These are phyloP conservation scores for Tachysurus vachellii DNA, from an alignment of 2,113 vertebrate species.

Conservation along the genomic window DNA sequence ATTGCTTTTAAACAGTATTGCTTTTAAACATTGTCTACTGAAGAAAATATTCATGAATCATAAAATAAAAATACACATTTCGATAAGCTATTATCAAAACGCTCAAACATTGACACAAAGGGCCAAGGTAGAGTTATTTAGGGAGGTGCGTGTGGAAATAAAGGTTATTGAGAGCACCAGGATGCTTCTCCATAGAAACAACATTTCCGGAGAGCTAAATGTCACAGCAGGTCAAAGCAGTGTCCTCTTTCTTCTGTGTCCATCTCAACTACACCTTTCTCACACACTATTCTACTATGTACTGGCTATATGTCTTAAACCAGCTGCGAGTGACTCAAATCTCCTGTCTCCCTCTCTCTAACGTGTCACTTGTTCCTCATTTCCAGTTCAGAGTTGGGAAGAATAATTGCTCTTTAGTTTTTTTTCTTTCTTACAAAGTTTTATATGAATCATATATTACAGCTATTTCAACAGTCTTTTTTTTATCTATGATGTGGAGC, in stretches of 20 bases:
- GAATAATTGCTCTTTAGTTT: not conserved
- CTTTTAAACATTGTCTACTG: not conserved
- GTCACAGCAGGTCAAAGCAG: slow-evolving; percentile 19
- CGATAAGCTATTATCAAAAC: not conserved
- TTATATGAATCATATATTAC: slow-evolving; percentile 44
- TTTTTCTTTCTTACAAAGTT: slow-evolving; percentile 10
- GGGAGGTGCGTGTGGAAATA: not conserved
- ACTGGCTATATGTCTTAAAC: slow-evolving; percentile 19
- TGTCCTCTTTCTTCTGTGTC: not conserved
- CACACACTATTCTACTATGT: slow-evolving; percentile 18
- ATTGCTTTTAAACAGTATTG: not conserved
- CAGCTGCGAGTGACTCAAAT: slow-evolving; percentile 42
- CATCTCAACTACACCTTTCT: slow-evolving; percentile 10
- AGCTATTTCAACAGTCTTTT: slow-evolving; percentile 3
- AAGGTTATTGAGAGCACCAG: not conserved
- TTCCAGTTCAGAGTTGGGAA: slow-evolving; percentile 3
- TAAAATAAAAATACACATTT: slow-evolving; percentile 1
- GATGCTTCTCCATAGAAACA: not conserved
- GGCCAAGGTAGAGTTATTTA: not conserved
- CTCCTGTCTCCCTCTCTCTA: slow-evolving; percentile 20
- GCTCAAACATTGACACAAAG: not conserved
- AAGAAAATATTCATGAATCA: not conserved
- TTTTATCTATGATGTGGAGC: slow-evolving; percentile 25
- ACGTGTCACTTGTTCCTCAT: slow-evolving; percentile 25
- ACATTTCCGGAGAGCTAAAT: not conserved